These are phyloP conservation scores for Myxocyprinus asiaticus DNA, from an alignment of 2,113 vertebrate genomes.

Conservation along the genomic window DNA sequence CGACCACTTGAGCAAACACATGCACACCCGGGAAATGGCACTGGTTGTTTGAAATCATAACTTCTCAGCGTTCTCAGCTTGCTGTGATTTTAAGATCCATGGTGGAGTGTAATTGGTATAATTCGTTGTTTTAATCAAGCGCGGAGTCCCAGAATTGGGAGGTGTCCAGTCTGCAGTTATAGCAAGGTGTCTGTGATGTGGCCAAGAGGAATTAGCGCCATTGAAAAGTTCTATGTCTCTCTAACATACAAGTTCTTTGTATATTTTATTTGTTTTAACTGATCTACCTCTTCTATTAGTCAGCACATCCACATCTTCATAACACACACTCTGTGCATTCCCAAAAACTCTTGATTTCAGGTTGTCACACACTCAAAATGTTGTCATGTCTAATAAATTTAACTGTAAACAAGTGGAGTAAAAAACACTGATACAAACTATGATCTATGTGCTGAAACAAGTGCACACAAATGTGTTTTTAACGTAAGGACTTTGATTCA, in stretches of 20 bases:
- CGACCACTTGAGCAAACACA: neutral
- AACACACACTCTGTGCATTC: no score
- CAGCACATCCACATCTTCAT: neutral
- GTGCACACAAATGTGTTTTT: no score
- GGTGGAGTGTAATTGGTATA: constrained; percentile 80
- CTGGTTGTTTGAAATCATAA: constrained; percentile 48
- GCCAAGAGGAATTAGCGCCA: constrained; percentile 81
- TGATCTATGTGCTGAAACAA: no score
- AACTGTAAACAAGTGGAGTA: no score
- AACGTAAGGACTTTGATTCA: no score
- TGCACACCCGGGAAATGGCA: neutral
- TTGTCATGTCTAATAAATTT: no score
- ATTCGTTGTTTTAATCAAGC: constrained; percentile 82
- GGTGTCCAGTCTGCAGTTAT: constrained; percentile 86
- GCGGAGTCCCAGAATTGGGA: constrained; percentile 76
- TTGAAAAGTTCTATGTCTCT: constrained; percentile 69
- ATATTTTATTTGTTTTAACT: constrained; percentile 66
- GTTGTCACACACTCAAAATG: no score
- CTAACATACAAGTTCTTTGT: constrained; percentile 62
- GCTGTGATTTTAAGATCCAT: constrained; percentile 78
- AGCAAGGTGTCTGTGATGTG: no score
- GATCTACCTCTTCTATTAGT: constrained; percentile 23
- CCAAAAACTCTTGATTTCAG: no score
- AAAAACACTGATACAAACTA: no score
- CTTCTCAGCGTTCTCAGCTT: constrained; percentile 64